Evolutionary conservation across 1,140 invertebrate species (phyloP).

Genomic region (Macrotrachela quadricornifera): DNA sequence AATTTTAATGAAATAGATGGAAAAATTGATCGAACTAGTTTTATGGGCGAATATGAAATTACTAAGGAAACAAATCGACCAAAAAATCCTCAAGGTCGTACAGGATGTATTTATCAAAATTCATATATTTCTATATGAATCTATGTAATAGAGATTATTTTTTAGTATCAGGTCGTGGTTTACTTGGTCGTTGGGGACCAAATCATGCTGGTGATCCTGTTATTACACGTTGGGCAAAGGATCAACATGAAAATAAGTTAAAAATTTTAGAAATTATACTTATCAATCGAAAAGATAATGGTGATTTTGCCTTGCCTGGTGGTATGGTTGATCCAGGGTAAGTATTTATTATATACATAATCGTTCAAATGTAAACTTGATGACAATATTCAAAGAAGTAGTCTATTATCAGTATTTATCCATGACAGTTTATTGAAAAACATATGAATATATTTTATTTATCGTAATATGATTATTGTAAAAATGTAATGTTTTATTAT

Average conservation of each 20-base stretch:
- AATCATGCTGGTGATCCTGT: slow-evolving; percentile 76
- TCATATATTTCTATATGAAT: too few species aligned
- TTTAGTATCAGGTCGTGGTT: neutral
- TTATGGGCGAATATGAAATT: slow-evolving; percentile 44
- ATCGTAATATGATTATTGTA: too few species aligned
- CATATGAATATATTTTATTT: too few species aligned
- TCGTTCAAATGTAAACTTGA: too few species aligned
- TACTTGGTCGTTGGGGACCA: slow-evolving; percentile 64
- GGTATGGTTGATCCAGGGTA: slow-evolving; percentile 66
- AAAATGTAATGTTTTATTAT: too few species aligned
- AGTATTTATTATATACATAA: too few species aligned
- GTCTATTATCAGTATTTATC: too few species aligned
- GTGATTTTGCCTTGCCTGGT: slow-evolving; percentile 65
- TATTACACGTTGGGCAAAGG: slow-evolving; percentile 41
- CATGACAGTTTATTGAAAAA: too few species aligned
- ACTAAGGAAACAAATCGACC: slow-evolving; percentile 4
- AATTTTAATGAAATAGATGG: slow-evolving; percentile 61
- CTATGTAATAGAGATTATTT: too few species aligned
- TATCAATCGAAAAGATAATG: slow-evolving; percentile 55
- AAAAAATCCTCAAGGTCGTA: slow-evolving; percentile 52
- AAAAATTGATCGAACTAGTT: slow-evolving; percentile 51
- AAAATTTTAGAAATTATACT: slow-evolving; percentile 63
- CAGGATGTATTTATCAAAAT: slow-evolving; percentile 33
- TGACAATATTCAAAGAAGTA: too few species aligned
- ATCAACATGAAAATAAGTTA: slow-evolving; percentile 38